Evolutionary conservation across 2,888 invertebrate species (phyloP).

Genomic region (Chrysina gloriosa): DNA sequence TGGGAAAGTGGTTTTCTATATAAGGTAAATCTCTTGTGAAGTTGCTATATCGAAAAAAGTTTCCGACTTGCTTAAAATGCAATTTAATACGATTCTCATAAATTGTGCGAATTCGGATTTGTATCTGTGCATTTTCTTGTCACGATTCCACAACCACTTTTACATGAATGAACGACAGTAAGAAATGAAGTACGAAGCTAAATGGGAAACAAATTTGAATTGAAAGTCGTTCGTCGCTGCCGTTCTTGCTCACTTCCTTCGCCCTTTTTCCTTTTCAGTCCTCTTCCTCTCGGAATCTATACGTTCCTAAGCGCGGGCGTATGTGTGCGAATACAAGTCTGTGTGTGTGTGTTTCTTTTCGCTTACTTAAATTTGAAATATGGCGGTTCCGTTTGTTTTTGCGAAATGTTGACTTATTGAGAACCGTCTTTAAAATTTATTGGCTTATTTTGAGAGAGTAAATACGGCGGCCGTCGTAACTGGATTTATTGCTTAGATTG

Average conservation of each 20-base stretch:
- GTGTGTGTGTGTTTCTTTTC: constrained; percentile 37
- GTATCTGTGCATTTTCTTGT: constrained; percentile 12
- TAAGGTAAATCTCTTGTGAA: neutral
- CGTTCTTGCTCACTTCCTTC: constrained; percentile 18
- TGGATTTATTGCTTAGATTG: constrained; percentile 41
- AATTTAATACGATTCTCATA: constrained; percentile 30
- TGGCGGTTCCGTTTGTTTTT: constrained; percentile 52
- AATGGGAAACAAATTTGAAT: constrained; percentile 36
- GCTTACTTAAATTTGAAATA: constrained; percentile 49
- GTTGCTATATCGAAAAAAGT: constrained; percentile 9
- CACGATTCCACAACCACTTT: constrained; percentile 4
- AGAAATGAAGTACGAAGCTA: constrained; percentile 36
- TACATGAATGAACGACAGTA: constrained; percentile 25
- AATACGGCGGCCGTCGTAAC: constrained; percentile 38
- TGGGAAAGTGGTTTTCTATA: neutral
- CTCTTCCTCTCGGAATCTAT: constrained; percentile 6
- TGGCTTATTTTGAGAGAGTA: constrained; percentile 44
- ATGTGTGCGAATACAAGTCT: constrained; percentile 26
- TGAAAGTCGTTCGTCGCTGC: constrained; percentile 28
- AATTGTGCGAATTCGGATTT: constrained; percentile 33
- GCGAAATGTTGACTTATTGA: constrained; percentile 52
- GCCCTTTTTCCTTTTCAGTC: constrained; percentile 4
- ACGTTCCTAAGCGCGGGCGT: neutral
- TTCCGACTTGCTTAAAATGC: constrained; percentile 30
- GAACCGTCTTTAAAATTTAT: constrained; percentile 49